These are phyloP conservation scores for Monopis laevigella DNA, from an alignment of 2,888 invertebrate genomes.

Conservation along the genomic window DNA sequence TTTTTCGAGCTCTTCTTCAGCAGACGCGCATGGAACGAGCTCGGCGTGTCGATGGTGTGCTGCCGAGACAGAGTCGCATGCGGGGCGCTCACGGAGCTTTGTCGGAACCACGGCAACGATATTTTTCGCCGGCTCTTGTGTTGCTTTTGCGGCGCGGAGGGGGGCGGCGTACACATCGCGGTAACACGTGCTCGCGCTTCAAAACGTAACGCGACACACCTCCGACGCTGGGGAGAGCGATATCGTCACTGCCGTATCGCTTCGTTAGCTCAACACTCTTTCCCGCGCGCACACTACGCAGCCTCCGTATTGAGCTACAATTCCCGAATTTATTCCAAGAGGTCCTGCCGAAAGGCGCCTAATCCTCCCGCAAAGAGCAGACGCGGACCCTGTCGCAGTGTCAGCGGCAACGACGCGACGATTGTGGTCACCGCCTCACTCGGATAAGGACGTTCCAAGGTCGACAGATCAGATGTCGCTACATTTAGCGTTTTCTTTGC, in stretches of 20 bases:
- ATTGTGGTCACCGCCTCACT: slow-evolving; percentile 9
- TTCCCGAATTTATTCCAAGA: slow-evolving; percentile 30
- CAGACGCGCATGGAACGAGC: slow-evolving; percentile 82
- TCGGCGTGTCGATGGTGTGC: slow-evolving; percentile 90
- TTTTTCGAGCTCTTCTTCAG: slow-evolving; percentile 72
- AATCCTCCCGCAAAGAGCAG: slow-evolving; percentile 46
- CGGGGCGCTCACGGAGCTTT: slow-evolving; percentile 77
- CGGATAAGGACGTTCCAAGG: slow-evolving; percentile 20
- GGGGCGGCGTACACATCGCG: slow-evolving; percentile 33
- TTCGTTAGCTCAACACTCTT: slow-evolving; percentile 25
- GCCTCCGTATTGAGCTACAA: slow-evolving; percentile 62
- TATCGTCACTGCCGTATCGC: slow-evolving; percentile 27
- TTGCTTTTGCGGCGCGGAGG: slow-evolving; percentile 45
- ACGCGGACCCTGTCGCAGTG: slow-evolving; percentile 26
- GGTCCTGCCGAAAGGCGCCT: slow-evolving; percentile 47
- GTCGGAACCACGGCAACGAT: slow-evolving; percentile 90
- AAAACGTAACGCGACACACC: too few species aligned
- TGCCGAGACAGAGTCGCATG: slow-evolving; percentile 83
- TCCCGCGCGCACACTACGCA: slow-evolving; percentile 48
- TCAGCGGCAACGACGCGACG: slow-evolving; percentile 13
- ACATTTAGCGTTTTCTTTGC: too few species aligned
- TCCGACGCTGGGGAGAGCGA: slow-evolving; percentile 22
- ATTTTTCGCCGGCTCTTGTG: slow-evolving; percentile 85
- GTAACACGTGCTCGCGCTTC: too few species aligned
- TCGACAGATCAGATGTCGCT: slow-evolving; percentile 12